A percentile compares a stretch with the other conserved stretches of the same genome.
phyloP scores from a whole-genome alignment of 2,888 invertebrate species.

The Drosophila cyrtoloma region DNA sequence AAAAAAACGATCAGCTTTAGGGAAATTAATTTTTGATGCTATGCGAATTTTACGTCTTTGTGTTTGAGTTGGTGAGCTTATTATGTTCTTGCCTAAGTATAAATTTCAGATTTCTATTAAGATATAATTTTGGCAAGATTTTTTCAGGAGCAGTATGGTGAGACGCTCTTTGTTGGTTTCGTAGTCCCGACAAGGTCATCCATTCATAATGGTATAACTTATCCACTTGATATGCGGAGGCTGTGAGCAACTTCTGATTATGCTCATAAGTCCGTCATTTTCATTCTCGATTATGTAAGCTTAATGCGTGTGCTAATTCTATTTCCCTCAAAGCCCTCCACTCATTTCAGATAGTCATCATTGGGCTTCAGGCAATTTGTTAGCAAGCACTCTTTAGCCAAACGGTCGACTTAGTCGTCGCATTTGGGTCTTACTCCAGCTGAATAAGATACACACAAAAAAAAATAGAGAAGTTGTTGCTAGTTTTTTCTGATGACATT shows the following conservation, averaged over 20 bases:
- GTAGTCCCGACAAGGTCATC: slow-evolving; percentile 2
- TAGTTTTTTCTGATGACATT: slow-evolving; percentile 67
- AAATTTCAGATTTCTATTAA: background rate
- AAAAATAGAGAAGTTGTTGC: slow-evolving; percentile 24
- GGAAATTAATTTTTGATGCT: background rate
- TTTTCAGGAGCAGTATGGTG: no score
- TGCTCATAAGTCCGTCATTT: slow-evolving; percentile 46
- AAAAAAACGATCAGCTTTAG: background rate
- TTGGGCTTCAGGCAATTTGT: slow-evolving; percentile 48
- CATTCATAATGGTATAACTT: background rate
- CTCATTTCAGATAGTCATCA: slow-evolving; percentile 56
- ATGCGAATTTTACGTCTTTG: background rate
- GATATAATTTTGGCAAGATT: background rate
- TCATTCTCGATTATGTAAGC: slow-evolving; percentile 36
- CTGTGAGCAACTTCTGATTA: slow-evolving; percentile 29
- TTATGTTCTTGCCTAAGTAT: background rate
- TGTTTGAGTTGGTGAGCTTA: background rate
- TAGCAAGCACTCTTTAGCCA: slow-evolving; percentile 25
- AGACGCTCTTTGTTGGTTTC: background rate
- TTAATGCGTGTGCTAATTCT: slow-evolving; percentile 53
- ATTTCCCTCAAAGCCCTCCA: background rate
- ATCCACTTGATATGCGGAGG: slow-evolving; percentile 24
- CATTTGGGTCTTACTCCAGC: slow-evolving; percentile 19
- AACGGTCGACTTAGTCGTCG: slow-evolving; percentile 16
- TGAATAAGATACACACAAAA: slow-evolving; percentile 28